Evolutionary conservation across 1,140 invertebrate species (phyloP).

Genomic region (Euwallacea similis): DNA sequence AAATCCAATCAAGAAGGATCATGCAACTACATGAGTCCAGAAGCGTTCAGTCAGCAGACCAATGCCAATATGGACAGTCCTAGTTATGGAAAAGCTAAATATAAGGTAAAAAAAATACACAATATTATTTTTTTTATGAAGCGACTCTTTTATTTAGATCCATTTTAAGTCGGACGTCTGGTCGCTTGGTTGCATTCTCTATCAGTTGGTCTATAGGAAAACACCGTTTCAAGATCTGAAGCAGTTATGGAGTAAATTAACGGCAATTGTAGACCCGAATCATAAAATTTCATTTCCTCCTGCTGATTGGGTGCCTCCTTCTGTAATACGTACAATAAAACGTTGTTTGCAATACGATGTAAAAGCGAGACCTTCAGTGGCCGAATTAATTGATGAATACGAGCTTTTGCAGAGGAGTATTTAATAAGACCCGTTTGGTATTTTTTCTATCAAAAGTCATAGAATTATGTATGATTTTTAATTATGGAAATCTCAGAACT

Average conservation of each 20-base stretch:
- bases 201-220: constrained; percentile 85
- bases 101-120: constrained; percentile 39
- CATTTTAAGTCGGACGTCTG: constrained; percentile 94
- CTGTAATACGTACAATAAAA: constrained; percentile 63
- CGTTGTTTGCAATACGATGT: constrained; percentile 73
- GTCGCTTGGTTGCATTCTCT: constrained; percentile 96
- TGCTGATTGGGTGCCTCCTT: constrained; percentile 52
- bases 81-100: constrained; percentile 53
- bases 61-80: constrained; percentile 54
- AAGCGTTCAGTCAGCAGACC: constrained; percentile 73
- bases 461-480: too few relatives aligned
- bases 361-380: constrained; percentile 69
- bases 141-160: constrained; percentile 65
- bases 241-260: constrained; percentile 74
- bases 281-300: constrained; percentile 74
- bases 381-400: constrained; percentile 60
- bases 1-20: constrained; percentile 84
- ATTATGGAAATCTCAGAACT: too few relatives aligned
- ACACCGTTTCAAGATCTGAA: constrained; percentile 90
- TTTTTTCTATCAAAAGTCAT: too few relatives aligned
- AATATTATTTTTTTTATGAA: constrained; percentile 3
- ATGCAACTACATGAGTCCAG: constrained; percentile 95
- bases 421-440: not conserved
- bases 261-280: constrained; percentile 78
- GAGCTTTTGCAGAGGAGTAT: constrained; percentile 31